phyloP scores from a whole-genome alignment of 2,888 invertebrate species.

The Bombylius major region DNA sequence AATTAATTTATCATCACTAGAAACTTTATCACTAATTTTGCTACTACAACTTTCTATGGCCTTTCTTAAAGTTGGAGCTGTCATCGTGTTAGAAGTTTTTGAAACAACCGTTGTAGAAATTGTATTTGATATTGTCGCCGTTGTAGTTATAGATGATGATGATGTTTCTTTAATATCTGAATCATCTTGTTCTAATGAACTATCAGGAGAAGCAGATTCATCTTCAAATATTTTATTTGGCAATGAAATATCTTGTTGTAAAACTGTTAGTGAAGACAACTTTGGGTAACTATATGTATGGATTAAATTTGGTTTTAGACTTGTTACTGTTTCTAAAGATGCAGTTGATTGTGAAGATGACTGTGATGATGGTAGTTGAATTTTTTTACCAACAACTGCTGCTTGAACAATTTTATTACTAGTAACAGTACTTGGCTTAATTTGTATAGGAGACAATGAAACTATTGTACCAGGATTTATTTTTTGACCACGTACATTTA shows the following conservation, averaged over 20 bases:
- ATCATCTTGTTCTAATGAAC: slow-evolving; percentile 36
- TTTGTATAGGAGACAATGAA: slow-evolving; percentile 31
- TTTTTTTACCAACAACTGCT: slow-evolving; percentile 30
- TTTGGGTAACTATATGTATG: slow-evolving; percentile 32
- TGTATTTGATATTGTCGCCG: slow-evolving; percentile 9
- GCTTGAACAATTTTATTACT: slow-evolving; percentile 38
- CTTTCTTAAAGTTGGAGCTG: slow-evolving; percentile 32
- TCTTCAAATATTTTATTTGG: slow-evolving; percentile 57
- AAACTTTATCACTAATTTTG: neutral
- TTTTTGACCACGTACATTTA: slow-evolving; percentile 27
- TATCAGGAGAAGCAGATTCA: slow-evolving; percentile 49
- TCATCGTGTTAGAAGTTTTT: neutral
- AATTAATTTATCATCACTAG: neutral
- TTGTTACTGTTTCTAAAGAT: slow-evolving; percentile 38
- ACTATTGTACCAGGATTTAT: slow-evolving; percentile 29
- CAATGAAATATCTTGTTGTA: slow-evolving; percentile 42
- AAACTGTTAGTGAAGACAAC: slow-evolving; percentile 43
- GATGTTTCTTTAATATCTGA: slow-evolving; percentile 4
- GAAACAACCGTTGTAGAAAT: slow-evolving; percentile 3
- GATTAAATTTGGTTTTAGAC: slow-evolving; percentile 28
- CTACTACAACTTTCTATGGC: neutral
- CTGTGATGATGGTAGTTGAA: slow-evolving; percentile 22
- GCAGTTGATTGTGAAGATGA: slow-evolving; percentile 38
- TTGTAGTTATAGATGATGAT: slow-evolving; percentile 12
- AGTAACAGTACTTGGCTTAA: slow-evolving; percentile 25